Evolutionary conservation across 2,113 vertebrate species (phyloP), one percentile per base, ranked within the genome.

Genomic region (Diadophis punctatus): DNA sequence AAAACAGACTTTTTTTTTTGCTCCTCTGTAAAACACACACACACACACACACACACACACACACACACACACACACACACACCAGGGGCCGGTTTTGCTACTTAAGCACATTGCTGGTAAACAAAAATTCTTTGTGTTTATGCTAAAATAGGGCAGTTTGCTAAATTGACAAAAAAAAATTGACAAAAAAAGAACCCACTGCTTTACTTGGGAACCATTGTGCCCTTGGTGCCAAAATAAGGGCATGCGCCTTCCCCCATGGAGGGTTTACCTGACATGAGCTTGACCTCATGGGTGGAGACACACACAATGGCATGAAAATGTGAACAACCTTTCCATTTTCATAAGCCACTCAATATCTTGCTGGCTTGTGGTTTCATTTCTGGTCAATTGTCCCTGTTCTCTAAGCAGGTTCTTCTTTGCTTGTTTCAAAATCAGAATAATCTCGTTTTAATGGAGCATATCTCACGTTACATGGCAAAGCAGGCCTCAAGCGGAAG

Each of bases 391-490:
- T 49, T 92, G 91, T 34, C 88, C 60, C 51, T 86, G 89, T 87
- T 51, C 85, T 53, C 74, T 0, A 4, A 92, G 87, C 30, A 52
- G 53, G 12, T 12, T 46, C 52, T 91, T 25, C 80, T 74, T 85
- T 88, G 55, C 68, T 84, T 55, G 46, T 93, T 95, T 91, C 91
- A 89, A 51, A 49, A 90, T 86, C 87, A 51, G 89, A 3, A n/a
- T 91, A 90, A 95, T 95, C 92, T 90, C 56, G 30, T 91, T 92
- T 94, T 95, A 60, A 89, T 90, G 94, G 48, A 48, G 84, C 58
- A 3, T 68, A 5, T 68, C 91, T 96, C 89, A 23, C 22, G 49
- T 55, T 93, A 74, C 93, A 86, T 0, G 53, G 91, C 93, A 90
- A 95, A 85, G 8, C 12, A 43, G 93, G 0, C 56, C 16, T 74